Base-by-base conservation (phyloP, 2,797 vertebrate genomes). In the Poecilia velifera region DNA sequence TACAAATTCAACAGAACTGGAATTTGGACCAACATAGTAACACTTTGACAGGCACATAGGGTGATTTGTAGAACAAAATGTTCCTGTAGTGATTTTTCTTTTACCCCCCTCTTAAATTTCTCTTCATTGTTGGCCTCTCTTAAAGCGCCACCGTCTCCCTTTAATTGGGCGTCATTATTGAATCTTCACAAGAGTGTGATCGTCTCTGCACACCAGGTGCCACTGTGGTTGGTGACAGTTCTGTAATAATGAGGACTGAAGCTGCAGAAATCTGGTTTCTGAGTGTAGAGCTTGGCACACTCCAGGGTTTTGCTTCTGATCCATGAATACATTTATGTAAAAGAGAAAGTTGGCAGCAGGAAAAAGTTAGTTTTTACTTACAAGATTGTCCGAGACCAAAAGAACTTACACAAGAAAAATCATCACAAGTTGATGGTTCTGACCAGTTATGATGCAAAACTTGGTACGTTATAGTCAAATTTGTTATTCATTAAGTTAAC, bases 101-200 rank as follows among this genome's bases (percentile, higher is more conserved):
- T 3, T 77, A 64, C 45, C 20, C 53, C 53, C 20, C 39, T 59
- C 9, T 70, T 74, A 47, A 28, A 66, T 82, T 78, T 86, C 72
- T 18, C 34, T 64, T 51, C 36, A 51, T 66, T 62, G 77, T 73
- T 53, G 22, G 62, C 34, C 36, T 62, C 75, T 71, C 80, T 66
- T 77, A 45, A 66, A 49, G 9, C 68, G 45, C 72, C 77, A 74
- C 47, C 64, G 59, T 84, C 55, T 88, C 55, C 83, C 78, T 85
- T 39, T 88, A 91, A 91, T 89, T 90, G 82, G 86, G 77, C 84
- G 62, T 82, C 82, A 85, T 78, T 84, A 76, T 84, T 77, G 88
- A 79, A 85, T 79, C 79, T 47, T 57, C 9, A 75, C 81, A 49
- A 57, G 68, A 13, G 70, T 77, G 34, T 31, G 55, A 53, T 20